phyloP scores from a whole-genome alignment of 2,888 invertebrate species.

The Lasius platythorax region DNA sequence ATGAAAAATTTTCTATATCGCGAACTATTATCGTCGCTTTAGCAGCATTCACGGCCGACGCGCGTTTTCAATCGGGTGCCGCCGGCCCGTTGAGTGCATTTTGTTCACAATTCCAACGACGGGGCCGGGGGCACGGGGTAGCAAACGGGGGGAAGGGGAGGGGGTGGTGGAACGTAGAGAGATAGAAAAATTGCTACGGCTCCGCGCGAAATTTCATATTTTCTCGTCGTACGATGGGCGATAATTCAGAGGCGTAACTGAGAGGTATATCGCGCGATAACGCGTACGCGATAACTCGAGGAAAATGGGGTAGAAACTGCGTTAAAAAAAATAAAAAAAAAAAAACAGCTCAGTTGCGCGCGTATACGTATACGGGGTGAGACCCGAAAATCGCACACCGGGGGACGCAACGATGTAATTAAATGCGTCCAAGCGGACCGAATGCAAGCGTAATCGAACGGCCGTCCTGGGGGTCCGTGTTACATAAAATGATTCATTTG shows the following conservation, averaged over 20 bases:
- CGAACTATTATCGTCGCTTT: conserved; percentile 73
- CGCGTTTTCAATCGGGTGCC: conserved; percentile 73
- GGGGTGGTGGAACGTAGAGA: conserved; percentile 20
- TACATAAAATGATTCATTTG: conserved; percentile 54
- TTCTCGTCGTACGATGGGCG: conserved; percentile 68
- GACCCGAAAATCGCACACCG: conserved; percentile 51
- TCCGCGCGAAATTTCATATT: conserved; percentile 73
- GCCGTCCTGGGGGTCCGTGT: conserved; percentile 41
- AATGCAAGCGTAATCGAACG: conserved; percentile 43
- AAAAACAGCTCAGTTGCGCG: background rate
- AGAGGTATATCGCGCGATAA: conserved; percentile 69
- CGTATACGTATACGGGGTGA: conserved; percentile 48
- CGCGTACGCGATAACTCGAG: conserved; percentile 70
- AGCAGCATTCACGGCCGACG: conserved; percentile 67
- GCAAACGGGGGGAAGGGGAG: conserved; percentile 29
- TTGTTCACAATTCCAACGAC: conserved; percentile 70
- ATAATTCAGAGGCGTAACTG: conserved; percentile 70
- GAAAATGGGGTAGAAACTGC: conserved; percentile 66
- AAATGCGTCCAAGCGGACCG: conserved; percentile 43
- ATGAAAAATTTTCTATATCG: conserved; percentile 76
- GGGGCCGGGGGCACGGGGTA: background rate
- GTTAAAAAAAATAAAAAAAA: conserved; percentile 14
- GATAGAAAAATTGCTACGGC: conserved; percentile 68
- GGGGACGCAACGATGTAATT: conserved; percentile 49
- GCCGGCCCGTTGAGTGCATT: conserved; percentile 74